Conservation (phyloP, 2,888 invertebrate species). For the Erebia aethiops region DNA sequence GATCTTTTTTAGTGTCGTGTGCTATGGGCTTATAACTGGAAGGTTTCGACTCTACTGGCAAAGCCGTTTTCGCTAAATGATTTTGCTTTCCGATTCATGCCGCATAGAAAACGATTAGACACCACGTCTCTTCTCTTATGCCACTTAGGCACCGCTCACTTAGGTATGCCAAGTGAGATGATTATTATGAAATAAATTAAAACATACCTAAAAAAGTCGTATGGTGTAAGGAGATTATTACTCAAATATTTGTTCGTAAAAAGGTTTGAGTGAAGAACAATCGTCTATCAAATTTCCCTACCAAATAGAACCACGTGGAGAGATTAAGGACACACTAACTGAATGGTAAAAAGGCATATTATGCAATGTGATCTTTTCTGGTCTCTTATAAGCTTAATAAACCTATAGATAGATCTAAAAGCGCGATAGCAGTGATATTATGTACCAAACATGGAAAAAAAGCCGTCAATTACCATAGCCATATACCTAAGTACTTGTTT, state of each 20-base stretch:
- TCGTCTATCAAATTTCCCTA: conserved; percentile 39
- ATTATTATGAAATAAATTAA: not conserved
- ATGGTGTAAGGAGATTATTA: conserved; percentile 20
- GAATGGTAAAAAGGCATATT: conserved; percentile 8
- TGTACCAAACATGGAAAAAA: too few species aligned
- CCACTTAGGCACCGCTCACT: too few species aligned
- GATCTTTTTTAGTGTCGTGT: too few species aligned
- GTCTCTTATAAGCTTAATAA: not conserved
- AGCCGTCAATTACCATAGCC: too few species aligned
- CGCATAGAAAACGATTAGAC: not conserved
- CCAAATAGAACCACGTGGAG: conserved; percentile 32
- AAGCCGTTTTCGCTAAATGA: not conserved
- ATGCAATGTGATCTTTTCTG: not conserved
- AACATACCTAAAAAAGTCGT: conserved; percentile 4
- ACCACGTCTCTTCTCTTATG: too few species aligned
- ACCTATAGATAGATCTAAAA: too few species aligned
- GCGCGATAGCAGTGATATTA: too few species aligned
- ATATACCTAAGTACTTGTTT: too few species aligned
- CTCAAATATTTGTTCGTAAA: conserved; percentile 33
- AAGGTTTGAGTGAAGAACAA: conserved; percentile 36
- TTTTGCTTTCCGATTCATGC: not conserved
- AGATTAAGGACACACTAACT: conserved; percentile 27
- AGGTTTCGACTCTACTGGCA: not conserved
- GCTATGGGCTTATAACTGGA: not conserved
- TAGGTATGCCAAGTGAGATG: not conserved